Conservation (phyloP, 2,888 invertebrate species). For the Dascillus cervinus region DNA sequence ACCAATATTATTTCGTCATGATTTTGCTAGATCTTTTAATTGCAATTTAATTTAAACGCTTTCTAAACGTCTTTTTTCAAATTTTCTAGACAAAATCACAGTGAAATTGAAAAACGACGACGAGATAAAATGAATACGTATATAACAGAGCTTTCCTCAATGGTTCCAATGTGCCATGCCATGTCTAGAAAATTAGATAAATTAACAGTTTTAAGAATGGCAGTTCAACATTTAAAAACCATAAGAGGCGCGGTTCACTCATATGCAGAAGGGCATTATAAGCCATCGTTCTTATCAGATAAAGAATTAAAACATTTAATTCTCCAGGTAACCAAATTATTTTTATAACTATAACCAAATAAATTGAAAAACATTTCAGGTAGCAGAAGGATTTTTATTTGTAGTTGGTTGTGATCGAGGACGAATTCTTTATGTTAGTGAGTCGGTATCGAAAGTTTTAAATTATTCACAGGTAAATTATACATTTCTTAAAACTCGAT, state of each 20-base stretch:
- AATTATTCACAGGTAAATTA: slow-evolving; percentile 69
- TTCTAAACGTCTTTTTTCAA: neutral
- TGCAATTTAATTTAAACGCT: too few relatives aligned
- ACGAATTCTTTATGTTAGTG: slow-evolving; percentile 80
- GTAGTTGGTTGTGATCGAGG: slow-evolving; percentile 92
- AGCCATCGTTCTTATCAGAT: slow-evolving; percentile 76
- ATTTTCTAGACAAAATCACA: slow-evolving; percentile 81
- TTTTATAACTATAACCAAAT: neutral
- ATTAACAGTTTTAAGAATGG: slow-evolving; percentile 83
- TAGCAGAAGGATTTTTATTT: slow-evolving; percentile 84
- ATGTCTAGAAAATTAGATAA: slow-evolving; percentile 92
- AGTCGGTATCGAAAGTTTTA: slow-evolving; percentile 74
- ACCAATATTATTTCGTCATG: too few relatives aligned
- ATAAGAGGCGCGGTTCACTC: slow-evolving; percentile 65
- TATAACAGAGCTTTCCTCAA: slow-evolving; percentile 79
- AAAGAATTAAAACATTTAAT: slow-evolving; percentile 81
- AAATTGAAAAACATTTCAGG: slow-evolving; percentile 44
- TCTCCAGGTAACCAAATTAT: slow-evolving; percentile 49
- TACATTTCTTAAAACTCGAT: neutral
- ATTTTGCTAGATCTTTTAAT: too few relatives aligned
- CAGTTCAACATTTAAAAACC: slow-evolving; percentile 84
- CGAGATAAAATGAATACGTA: slow-evolving; percentile 96
- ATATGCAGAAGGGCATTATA: slow-evolving; percentile 68
- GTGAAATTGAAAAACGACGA: slow-evolving; percentile 90
- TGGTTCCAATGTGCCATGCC: slow-evolving; percentile 91